phyloP scores from a whole-genome alignment of 2,113 vertebrate genomes.

The Porphyrio hochstetteri region DNA sequence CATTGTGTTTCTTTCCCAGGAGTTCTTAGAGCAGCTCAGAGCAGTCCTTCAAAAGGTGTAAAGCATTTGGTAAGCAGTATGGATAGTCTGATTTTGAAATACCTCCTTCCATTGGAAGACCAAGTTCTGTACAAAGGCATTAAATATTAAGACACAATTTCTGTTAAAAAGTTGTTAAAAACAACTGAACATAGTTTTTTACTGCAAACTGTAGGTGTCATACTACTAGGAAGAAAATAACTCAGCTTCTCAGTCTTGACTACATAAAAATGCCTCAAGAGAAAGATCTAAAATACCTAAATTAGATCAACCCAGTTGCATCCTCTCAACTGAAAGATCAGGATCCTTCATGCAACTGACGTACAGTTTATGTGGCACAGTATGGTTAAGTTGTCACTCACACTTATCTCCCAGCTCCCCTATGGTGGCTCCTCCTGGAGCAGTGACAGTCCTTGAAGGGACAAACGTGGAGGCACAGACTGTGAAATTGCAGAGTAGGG shows the following conservation, averaged over 20 bases:
- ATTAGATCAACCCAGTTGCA: not conserved
- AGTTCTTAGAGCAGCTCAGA: not conserved
- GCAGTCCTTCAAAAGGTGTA: not conserved
- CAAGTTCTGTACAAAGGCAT: not conserved
- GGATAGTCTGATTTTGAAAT: not conserved
- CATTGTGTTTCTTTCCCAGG: not conserved
- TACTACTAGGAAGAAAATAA: not conserved
- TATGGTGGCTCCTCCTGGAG: not conserved
- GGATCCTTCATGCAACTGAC: not conserved
- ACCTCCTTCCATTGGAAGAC: not conserved
- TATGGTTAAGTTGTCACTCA: not conserved
- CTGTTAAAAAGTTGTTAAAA: not conserved
- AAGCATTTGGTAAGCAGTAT: not conserved
- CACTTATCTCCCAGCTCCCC: not conserved
- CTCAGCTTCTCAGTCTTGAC: not conserved
- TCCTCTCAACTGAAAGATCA: not conserved
- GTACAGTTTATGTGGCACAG: not conserved
- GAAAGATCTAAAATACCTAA: not conserved
- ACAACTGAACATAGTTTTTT: not conserved
- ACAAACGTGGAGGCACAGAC: not conserved
- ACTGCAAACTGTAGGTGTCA: not conserved
- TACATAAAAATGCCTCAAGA: not conserved
- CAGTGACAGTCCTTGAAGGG: not conserved
- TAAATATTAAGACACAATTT: not conserved
- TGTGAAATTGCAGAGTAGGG: not conserved